phyloP scores from a whole-genome alignment of 2,888 invertebrate genomes.

The Drosophila koepferae region DNA sequence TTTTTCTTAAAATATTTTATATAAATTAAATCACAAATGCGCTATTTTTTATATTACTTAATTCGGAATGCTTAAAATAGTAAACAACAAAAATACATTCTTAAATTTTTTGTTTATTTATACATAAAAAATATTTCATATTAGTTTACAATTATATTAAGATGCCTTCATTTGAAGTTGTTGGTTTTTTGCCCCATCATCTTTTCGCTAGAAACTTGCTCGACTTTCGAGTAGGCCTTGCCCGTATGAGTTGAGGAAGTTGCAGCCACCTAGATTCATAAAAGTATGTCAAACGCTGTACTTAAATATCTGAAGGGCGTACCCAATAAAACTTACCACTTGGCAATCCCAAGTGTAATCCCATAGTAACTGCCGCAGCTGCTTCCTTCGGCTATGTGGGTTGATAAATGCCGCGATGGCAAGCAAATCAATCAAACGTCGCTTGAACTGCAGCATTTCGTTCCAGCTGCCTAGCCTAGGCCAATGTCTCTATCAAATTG shows the following conservation, averaged over 20 bases:
- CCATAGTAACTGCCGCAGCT: slow-evolving; percentile 33
- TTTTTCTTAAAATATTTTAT: too few relatives aligned
- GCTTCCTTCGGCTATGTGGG: neutral
- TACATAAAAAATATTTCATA: too few relatives aligned
- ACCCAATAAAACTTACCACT: slow-evolving; percentile 48
- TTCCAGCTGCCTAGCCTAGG: slow-evolving; percentile 32
- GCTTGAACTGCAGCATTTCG: neutral
- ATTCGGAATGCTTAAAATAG: neutral
- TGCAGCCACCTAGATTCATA: slow-evolving; percentile 23
- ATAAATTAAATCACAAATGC: too few relatives aligned
- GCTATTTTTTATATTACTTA: too few relatives aligned
- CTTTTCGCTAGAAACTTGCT: neutral
- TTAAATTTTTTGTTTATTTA: neutral
- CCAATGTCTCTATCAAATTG: slow-evolving; percentile 39
- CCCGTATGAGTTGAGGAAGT: slow-evolving; percentile 13
- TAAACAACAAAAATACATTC: too few relatives aligned
- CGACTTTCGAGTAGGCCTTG: neutral
- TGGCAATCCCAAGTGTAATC: slow-evolving; percentile 11
- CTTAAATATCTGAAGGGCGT: slow-evolving; percentile 21
- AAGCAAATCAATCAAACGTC: slow-evolving; percentile 52
- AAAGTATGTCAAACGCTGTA: slow-evolving; percentile 31
- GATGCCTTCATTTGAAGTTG: neutral
- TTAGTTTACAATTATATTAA: neutral
- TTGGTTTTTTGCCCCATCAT: neutral
- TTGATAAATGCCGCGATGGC: slow-evolving; percentile 33